Evolutionary conservation across 2,888 invertebrate genomes (phyloP).

Genomic region (Didymodactylos carnosus): DNA sequence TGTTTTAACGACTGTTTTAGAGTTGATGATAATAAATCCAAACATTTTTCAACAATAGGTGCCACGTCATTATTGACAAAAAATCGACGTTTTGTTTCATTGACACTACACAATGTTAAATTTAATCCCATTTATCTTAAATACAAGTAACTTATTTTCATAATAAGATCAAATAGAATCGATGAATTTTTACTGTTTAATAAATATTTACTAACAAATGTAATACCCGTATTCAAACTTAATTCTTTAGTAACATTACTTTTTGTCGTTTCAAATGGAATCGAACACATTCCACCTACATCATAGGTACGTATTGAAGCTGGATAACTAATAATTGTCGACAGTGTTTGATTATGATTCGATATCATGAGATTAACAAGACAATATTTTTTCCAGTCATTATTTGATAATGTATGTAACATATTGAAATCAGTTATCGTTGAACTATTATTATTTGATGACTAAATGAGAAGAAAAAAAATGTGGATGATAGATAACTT

Average conservation of each 20-base stretch:
- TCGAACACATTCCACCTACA: constrained; percentile 85
- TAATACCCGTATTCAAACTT: constrained; percentile 71
- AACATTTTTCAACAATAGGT: background rate
- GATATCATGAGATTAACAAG: background rate
- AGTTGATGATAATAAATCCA: background rate
- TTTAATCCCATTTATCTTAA: background rate
- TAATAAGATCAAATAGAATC: background rate
- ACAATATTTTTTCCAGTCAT: background rate
- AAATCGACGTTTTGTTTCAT: background rate
- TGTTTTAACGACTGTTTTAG: background rate
- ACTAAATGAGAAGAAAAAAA: too few relatives aligned
- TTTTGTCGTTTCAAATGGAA: constrained; percentile 58
- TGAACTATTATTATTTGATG: too few relatives aligned
- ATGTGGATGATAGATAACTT: too few relatives aligned
- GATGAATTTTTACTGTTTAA: background rate
- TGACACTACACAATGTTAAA: background rate
- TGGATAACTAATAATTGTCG: constrained; percentile 56
- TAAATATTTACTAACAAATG: background rate
- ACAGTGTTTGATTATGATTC: background rate
- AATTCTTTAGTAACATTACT: constrained; percentile 77
- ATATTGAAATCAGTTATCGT: too few relatives aligned
- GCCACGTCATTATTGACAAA: background rate
- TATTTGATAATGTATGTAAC: background rate
- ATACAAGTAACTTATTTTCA: background rate
- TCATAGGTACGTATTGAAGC: constrained; percentile 77